A percentile compares a stretch with the other conserved stretches of the same genome.
Evolutionary conservation across 1,140 invertebrate genomes (phyloP).

Genomic region (Campoletis sonorensis): DNA sequence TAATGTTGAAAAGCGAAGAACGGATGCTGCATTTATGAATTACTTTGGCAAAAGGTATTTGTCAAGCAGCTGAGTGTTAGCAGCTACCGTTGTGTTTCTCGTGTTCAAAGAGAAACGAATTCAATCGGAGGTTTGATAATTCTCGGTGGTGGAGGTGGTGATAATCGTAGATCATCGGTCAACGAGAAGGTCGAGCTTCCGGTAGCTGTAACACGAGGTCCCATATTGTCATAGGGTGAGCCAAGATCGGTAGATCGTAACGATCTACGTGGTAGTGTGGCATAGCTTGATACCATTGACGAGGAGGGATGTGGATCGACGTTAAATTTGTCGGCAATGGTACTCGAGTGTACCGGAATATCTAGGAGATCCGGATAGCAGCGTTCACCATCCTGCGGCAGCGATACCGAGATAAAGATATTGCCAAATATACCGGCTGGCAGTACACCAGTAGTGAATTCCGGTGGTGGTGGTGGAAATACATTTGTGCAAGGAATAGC

Average conservation of each 20-base stretch:
- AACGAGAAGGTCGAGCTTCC: slow-evolving; percentile 89
- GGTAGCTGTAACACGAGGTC: slow-evolving; percentile 90
- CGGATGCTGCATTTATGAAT: too few species aligned
- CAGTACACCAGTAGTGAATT: slow-evolving; percentile 81
- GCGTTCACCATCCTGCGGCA: slow-evolving; percentile 82
- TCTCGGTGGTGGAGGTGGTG: slow-evolving; percentile 75
- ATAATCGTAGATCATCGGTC: slow-evolving; percentile 79
- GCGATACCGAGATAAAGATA: slow-evolving; percentile 85
- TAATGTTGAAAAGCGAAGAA: too few species aligned
- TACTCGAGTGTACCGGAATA: slow-evolving; percentile 75
- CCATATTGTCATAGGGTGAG: slow-evolving; percentile 90
- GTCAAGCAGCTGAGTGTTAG: too few species aligned
- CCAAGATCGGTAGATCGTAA: slow-evolving; percentile 69
- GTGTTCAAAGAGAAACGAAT: slow-evolving; percentile 71
- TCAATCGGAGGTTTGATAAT: slow-evolving; percentile 77
- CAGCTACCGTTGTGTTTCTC: neutral
- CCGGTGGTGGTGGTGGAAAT: slow-evolving; percentile 81
- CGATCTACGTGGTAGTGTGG: slow-evolving; percentile 79
- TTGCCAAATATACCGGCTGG: slow-evolving; percentile 82
- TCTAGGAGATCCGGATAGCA: slow-evolving; percentile 87
- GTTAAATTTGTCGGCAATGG: slow-evolving; percentile 55
- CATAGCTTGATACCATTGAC: slow-evolving; percentile 77
- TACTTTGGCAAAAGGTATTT: too few species aligned
- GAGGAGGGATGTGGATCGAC: slow-evolving; percentile 52
- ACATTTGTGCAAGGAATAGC: slow-evolving; percentile 63